A percentile compares a stretch with the other conserved stretches of the same genome.
Evolutionary conservation across 2,113 vertebrate species (phyloP).

Genomic region (Spea multiplicata): DNA sequence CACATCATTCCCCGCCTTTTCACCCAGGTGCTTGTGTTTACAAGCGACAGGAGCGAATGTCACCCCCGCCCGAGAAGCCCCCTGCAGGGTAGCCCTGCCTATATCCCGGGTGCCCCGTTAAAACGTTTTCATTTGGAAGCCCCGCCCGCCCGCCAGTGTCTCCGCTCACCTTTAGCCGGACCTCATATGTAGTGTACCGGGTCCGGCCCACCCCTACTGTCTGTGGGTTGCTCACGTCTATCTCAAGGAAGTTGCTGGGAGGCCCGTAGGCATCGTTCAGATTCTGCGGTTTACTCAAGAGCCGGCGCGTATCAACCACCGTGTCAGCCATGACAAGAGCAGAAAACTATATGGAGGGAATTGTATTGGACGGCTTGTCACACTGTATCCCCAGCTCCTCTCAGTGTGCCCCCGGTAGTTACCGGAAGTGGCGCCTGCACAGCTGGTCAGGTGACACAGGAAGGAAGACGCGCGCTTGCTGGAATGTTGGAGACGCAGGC

Average conservation of each 20-base stretch:
- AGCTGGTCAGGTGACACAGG: slow-evolving; percentile 13
- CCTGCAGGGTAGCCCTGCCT: too few relatives aligned
- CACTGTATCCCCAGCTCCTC: slow-evolving; percentile 48
- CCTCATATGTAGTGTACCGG: slow-evolving; percentile 93
- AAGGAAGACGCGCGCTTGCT: not conserved
- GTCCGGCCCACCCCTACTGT: slow-evolving; percentile 88
- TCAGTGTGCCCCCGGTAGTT: not conserved
- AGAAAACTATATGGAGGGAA: not conserved
- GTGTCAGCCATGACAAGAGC: slow-evolving; percentile 83
- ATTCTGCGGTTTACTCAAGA: slow-evolving; percentile 90
- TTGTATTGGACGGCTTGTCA: slow-evolving; percentile 10
- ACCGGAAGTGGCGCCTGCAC: slow-evolving; percentile 15
- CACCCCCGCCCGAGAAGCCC: too few relatives aligned
- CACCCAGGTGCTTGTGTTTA: too few relatives aligned
- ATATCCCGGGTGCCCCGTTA: too few relatives aligned
- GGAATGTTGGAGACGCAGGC: not conserved
- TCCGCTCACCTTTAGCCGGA: slow-evolving; percentile 91
- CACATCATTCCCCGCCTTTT: too few relatives aligned
- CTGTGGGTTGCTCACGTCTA: slow-evolving; percentile 92
- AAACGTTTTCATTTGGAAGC: too few relatives aligned
- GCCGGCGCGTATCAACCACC: slow-evolving; percentile 90
- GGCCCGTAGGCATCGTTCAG: slow-evolving; percentile 95
- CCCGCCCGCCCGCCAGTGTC: not conserved
- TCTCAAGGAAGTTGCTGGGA: slow-evolving; percentile 97
- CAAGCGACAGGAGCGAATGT: too few relatives aligned